Conservation (phyloP, 2,113 vertebrate species). For the Protomyctophum bolini region DNA sequence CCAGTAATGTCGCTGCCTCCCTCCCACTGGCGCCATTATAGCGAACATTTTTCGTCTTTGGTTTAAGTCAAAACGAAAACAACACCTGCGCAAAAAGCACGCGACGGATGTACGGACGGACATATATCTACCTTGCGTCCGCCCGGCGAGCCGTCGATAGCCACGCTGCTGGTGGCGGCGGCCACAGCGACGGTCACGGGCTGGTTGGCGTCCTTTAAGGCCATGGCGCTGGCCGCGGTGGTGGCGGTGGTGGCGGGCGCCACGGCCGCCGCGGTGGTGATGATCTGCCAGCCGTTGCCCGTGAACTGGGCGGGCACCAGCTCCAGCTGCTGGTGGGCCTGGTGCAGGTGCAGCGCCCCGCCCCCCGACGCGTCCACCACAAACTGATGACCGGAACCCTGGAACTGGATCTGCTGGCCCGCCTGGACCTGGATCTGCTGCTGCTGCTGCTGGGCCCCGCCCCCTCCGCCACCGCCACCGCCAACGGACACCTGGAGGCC, state of each 20-base stretch:
- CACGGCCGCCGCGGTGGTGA: constrained; percentile 86
- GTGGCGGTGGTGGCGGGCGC: constrained; percentile 85
- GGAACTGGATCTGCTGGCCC: constrained; percentile 93
- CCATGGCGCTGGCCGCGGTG: constrained; percentile 84
- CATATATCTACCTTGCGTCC: constrained; percentile 83
- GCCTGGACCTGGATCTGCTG: constrained; percentile 88
- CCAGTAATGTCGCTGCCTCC: too few species aligned
- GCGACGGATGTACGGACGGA: too few species aligned
- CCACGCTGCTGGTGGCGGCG: constrained; percentile 61
- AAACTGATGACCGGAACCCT: constrained; percentile 91
- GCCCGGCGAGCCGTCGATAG: constrained; percentile 81
- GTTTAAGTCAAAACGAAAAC: too few species aligned
- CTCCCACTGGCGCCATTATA: too few species aligned
- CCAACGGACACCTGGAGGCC: constrained; percentile 89
- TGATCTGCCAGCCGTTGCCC: constrained; percentile 96
- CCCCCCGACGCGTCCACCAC: constrained; percentile 81
- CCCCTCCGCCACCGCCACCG: background rate
- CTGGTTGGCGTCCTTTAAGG: constrained; percentile 90
- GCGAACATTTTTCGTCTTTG: too few species aligned
- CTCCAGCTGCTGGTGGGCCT: constrained; percentile 94
- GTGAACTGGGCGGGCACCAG: constrained; percentile 95
- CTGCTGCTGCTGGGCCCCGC: constrained; percentile 83
- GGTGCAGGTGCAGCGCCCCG: constrained; percentile 83
- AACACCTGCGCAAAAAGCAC: too few species aligned
- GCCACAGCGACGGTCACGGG: constrained; percentile 83